A percentile compares a stretch with the other conserved stretches of the same genome.
Conservation (phyloP, 2,113 vertebrate genomes). For the Orycteropus afer region DNA sequence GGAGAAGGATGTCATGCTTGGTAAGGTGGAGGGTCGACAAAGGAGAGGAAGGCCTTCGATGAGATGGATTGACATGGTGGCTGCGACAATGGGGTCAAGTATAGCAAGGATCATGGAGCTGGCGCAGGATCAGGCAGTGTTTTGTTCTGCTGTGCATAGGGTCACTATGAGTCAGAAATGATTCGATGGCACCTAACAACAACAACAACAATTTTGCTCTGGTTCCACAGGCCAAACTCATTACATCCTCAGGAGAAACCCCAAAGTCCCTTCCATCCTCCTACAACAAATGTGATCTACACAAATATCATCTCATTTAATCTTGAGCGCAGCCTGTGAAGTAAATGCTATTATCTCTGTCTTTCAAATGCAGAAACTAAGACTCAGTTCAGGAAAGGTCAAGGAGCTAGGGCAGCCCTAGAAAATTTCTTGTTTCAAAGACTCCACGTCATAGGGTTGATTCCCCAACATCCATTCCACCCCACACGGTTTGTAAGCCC, state of each 20-base stretch:
- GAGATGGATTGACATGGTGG: no score
- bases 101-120: no score
- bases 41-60: no score
- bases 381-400: background rate
- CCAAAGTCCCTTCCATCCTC: background rate
- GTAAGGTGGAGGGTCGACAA: no score
- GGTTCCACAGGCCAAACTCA: background rate
- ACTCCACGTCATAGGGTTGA: background rate
- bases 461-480: background rate
- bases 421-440: background rate
- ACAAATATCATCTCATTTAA: background rate
- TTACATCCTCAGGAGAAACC: background rate
- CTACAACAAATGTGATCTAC: background rate
- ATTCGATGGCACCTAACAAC: no score
- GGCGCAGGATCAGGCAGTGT: no score
- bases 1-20: no score
- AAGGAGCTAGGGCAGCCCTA: background rate
- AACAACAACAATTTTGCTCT: no score
- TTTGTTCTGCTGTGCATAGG: no score
- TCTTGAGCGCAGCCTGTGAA: background rate
- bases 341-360: background rate
- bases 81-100: no score
- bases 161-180: no score
- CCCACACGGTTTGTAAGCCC: fast-evolving
- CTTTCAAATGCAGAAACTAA: background rate